These are phyloP conservation scores for Gymnorhina tibicen DNA, from an alignment of 2,113 vertebrate genomes.

Conservation along the genomic window DNA sequence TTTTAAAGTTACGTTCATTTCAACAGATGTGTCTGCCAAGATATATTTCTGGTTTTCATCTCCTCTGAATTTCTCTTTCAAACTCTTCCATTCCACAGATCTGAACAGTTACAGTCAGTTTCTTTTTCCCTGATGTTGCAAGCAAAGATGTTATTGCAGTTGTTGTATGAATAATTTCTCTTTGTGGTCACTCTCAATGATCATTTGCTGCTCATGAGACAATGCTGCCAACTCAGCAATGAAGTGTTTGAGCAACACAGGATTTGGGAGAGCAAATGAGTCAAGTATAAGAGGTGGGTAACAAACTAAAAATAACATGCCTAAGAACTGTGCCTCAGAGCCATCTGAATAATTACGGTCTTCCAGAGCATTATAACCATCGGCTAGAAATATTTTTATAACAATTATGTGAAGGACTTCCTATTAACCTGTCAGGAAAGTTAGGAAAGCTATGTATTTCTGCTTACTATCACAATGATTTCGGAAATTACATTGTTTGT, in stretches of 20 bases:
- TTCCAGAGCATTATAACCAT: neutral
- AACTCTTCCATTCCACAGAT: neutral
- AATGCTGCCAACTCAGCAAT: fast-evolving
- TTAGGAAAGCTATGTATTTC: neutral
- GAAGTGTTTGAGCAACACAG: neutral
- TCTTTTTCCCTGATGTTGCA: neutral
- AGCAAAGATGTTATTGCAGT: neutral
- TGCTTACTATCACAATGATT: neutral
- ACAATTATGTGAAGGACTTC: neutral
- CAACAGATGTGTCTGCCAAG: neutral
- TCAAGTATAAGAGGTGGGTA: neutral
- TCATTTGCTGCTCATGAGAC: neutral
- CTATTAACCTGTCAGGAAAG: neutral
- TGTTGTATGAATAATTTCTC: neutral
- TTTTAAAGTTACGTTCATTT: neutral
- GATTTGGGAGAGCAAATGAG: neutral
- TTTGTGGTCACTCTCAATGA: neutral
- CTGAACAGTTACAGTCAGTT: neutral
- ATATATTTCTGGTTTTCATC: neutral
- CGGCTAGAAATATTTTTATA: neutral
- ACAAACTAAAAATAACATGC: neutral
- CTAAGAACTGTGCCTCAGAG: neutral
- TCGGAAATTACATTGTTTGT: neutral
- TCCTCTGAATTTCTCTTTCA: neutral
- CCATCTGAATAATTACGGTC: neutral